Evolutionary conservation across 2,888 invertebrate genomes (phyloP), one percentile per base, ranked within the genome.

Genomic region (Cybosia mesomella): DNA sequence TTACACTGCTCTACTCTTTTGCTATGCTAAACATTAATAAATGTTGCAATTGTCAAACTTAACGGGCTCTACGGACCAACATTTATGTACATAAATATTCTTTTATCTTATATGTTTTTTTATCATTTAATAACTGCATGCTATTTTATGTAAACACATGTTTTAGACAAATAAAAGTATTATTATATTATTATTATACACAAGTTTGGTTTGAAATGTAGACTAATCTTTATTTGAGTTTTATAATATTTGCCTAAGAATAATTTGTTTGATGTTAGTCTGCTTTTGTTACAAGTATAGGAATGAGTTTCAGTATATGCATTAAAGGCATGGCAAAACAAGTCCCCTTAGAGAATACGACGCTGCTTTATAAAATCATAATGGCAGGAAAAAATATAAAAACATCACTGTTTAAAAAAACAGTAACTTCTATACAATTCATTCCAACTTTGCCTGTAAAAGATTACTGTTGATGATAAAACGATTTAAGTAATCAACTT

Each of bases 401-500:
- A 49, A 49, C 1, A 49, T 18, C 1, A 2, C 43, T 18, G 43
- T 43, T 4, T 18, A 18, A 43, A 36, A 36, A 43, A 43, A 43
- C 5, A 5, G 43, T 43, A 43, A 5, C 2, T 28, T 4, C 43
- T 18, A 43, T 4, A 43, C 43, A 43, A 2, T 43, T 43, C 43
- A 43, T 18, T 43, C 18, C 22, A 55, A 55, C 55, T 55, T 55
- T 28, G 15, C 55, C 54, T 49, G 49, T 49, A 49, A 49, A 49
- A 49, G 18, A n/a, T 49, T 49, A 8, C 54, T 24, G 55, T 15
- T 55, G 24, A 13, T 15, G 49, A 49, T 49, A 49, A 49, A 49
- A 49, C n/a, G 49, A 49, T 49, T 49, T 49, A 49, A 49, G 49
- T 49, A n/a, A 49, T 49, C 49, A 49, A 49, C n/a, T 49, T n/a